phyloP scores from a whole-genome alignment of 2,888 invertebrate genomes.

The Desoria tigrina region DNA sequence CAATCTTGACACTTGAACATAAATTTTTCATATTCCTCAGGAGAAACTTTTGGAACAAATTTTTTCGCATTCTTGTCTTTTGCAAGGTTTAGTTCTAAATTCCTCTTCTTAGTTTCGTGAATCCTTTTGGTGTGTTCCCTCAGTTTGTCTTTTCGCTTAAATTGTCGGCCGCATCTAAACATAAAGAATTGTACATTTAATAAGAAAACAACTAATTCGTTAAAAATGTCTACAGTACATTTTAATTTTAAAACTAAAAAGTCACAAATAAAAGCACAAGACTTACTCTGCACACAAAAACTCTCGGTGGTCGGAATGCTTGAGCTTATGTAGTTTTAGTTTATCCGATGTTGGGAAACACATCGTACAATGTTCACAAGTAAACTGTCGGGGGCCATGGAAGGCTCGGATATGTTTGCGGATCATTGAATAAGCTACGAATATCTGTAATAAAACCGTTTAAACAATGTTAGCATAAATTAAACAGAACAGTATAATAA shows the following conservation, averaged over 20 bases:
- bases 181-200: conserved; percentile 55
- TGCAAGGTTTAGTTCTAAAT: conserved; percentile 30
- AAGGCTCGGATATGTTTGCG: conserved; percentile 74
- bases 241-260: not conserved
- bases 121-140: conserved; percentile 71
- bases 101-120: conserved; percentile 62
- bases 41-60: conserved; percentile 56
- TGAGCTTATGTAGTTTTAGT: conserved; percentile 70
- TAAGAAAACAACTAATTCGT: not conserved
- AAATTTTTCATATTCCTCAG: conserved; percentile 71
- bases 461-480: not conserved
- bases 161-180: conserved; percentile 72
- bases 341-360: conserved; percentile 72
- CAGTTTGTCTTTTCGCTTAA: conserved; percentile 74
- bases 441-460: conserved; percentile 60
- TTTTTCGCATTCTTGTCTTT: conserved; percentile 48
- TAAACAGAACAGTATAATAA: conserved; percentile 25
- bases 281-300: conserved; percentile 74
- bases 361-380: conserved; percentile 70
- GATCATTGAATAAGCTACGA: conserved; percentile 69
- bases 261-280: too few species aligned
- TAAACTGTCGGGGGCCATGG: conserved; percentile 69
- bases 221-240: not conserved
- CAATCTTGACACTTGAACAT: conserved; percentile 77
- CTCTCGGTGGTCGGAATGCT: conserved; percentile 64